Conservation (phyloP, 2,113 vertebrate species). For the Chunga burmeisteri region DNA sequence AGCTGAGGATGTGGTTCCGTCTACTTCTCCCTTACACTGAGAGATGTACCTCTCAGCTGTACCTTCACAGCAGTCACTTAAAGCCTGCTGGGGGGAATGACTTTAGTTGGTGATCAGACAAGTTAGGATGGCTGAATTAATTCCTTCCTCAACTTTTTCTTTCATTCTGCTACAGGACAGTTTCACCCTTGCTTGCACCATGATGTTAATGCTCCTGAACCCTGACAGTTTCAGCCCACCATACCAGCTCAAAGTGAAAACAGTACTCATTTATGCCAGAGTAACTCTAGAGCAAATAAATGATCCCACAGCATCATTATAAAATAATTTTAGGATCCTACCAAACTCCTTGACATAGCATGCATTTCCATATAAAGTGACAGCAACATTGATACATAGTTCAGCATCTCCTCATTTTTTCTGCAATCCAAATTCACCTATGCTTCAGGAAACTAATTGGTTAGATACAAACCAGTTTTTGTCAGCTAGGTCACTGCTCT, state of each 20-base stretch:
- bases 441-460: not conserved
- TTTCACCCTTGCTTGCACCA: not conserved
- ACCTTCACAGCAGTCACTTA: not conserved
- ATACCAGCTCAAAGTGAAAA: not conserved
- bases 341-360: not conserved
- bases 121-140: not conserved
- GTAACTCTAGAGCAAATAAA: not conserved
- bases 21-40: not conserved
- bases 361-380: not conserved
- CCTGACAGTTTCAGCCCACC: not conserved
- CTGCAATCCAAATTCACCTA: not conserved
- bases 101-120: not conserved
- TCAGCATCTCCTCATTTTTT: not conserved
- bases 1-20: not conserved
- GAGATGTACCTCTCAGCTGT: not conserved
- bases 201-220: not conserved
- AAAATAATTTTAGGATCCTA: not conserved
- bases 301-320: not conserved
- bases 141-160: not conserved
- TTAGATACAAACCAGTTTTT: not conserved
- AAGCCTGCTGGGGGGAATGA: not conserved
- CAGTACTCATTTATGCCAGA: not conserved
- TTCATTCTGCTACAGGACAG: not conserved
- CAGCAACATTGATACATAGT: not conserved
- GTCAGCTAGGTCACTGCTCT: not conserved